A percentile compares a stretch with the other conserved stretches of the same genome.
phyloP scores from a whole-genome alignment of 2,888 invertebrate species.

The Allophyes oxyacanthae region DNA sequence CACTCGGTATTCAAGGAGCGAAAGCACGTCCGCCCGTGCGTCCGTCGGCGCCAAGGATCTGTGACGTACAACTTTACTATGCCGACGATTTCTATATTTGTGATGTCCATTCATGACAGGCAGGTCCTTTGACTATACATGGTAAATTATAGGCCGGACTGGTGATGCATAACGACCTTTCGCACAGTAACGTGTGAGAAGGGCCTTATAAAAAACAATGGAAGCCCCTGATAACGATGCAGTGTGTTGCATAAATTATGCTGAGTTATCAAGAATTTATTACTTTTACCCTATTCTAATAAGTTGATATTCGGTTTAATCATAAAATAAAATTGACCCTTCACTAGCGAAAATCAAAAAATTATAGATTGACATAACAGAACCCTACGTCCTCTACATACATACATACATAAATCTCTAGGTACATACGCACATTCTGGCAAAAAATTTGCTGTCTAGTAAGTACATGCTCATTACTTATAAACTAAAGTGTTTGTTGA shows the following conservation, averaged over 20 bases:
- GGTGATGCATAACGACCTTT: constrained; percentile 4
- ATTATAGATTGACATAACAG: too few species aligned
- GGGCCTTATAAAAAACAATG: constrained; percentile 1
- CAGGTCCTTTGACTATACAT: constrained; percentile 40
- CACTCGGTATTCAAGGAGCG: constrained; percentile 71
- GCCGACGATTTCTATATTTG: constrained; percentile 48
- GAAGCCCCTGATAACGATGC: not conserved
- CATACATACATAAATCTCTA: too few species aligned
- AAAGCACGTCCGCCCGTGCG: constrained; percentile 32
- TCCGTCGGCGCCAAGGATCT: constrained; percentile 43
- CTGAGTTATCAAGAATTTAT: not conserved
- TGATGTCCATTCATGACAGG: constrained; percentile 41
- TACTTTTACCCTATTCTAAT: not conserved
- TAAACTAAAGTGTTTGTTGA: constrained; percentile 59
- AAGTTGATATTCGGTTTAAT: too few species aligned
- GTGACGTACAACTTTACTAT: constrained; percentile 52
- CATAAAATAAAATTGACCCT: too few species aligned
- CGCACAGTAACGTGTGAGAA: constrained; percentile 20
- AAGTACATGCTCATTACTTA: constrained; percentile 43
- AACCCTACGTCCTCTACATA: too few species aligned
- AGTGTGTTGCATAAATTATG: constrained; percentile 3
- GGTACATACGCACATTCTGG: constrained; percentile 11
- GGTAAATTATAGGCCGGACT: constrained; percentile 27
- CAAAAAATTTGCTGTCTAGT: constrained; percentile 20
- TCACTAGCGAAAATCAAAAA: too few species aligned